Evolutionary conservation across 2,888 invertebrate genomes (phyloP).

Genomic region (Eumerus sabulonum): DNA sequence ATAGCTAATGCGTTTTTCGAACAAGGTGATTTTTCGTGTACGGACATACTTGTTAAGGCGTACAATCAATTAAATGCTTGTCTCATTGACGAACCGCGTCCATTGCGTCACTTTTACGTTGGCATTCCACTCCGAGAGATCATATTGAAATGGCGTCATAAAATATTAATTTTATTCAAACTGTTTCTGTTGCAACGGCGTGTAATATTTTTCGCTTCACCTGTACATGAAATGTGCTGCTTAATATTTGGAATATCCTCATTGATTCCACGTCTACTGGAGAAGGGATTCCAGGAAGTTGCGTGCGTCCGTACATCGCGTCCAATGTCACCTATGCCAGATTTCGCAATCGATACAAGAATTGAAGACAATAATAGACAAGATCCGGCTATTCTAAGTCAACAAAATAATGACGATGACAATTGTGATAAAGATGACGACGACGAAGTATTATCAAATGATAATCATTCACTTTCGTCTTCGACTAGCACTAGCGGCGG

Average conservation of each 20-base stretch:
- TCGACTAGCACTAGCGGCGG: slow-evolving; percentile 67
- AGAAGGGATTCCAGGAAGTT: slow-evolving; percentile 89
- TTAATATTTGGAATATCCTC: slow-evolving; percentile 93
- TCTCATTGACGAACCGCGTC: slow-evolving; percentile 81
- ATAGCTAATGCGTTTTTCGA: slow-evolving; percentile 99
- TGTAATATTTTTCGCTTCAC: slow-evolving; percentile 95
- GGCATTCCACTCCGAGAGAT: slow-evolving; percentile 78
- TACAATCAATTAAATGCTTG: slow-evolving; percentile 95
- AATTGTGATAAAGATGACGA: slow-evolving; percentile 56
- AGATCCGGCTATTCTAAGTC: not conserved
- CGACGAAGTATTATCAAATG: slow-evolving; percentile 44
- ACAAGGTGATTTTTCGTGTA: slow-evolving; percentile 94
- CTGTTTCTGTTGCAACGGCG: slow-evolving; percentile 92
- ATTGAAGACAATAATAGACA: slow-evolving; percentile 40
- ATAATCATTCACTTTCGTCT: slow-evolving; percentile 54
- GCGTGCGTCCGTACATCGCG: slow-evolving; percentile 89
- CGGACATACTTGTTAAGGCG: slow-evolving; percentile 92
- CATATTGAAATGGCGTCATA: slow-evolving; percentile 88
- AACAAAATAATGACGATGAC: slow-evolving; percentile 53
- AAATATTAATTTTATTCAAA: slow-evolving; percentile 95
- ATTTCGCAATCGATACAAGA: slow-evolving; percentile 79
- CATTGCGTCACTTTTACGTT: slow-evolving; percentile 76
- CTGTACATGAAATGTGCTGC: slow-evolving; percentile 93
- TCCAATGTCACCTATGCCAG: slow-evolving; percentile 86
- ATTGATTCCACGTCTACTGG: slow-evolving; percentile 92